Base-by-base conservation (phyloP, 2,113 vertebrate species). In the Vidua chalybeata region DNA sequence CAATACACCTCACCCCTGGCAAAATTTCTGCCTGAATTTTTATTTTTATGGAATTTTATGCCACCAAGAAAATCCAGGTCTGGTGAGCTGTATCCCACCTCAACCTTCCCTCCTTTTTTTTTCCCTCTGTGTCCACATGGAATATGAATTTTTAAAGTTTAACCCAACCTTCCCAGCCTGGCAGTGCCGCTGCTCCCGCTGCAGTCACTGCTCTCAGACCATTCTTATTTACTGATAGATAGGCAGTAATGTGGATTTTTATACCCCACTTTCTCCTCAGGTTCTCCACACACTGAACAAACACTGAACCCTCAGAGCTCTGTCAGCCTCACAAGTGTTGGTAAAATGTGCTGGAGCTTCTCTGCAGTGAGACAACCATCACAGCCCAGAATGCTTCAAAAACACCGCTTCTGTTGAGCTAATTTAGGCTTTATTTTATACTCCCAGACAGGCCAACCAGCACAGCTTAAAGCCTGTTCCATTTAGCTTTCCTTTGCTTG, bases 191-290 rank as follows among this genome's bases (percentile, higher is more conserved):
- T 26, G 24, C 48, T 41, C 62, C 26, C 48, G 21, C 30, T 11
- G 61, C 23, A 30, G n/a, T 15, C n/a, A 7, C 16, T 19, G 2
- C 11, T 11, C 41, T 56, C 68, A n/a, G 15, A 43, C 28, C 31
- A 9, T 21, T 45, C 49, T 19, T 7, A n/a, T 11, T 61, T 37
- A 15, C 30, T 55, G 23, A 14, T 0, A 7, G 23, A 14, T 0
- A 7, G 43, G 51, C 74, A 90, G 11, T 1, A 33, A 27, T 4
- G 28, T 35, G 8, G 12, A 6, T 17, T 81, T 73, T 51, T 21
- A 35, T 1, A 46, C 7, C 43, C 35, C 30, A 2, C 43, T 66
- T 77, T 35, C n/a, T 67, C 10, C 68, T 28, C 35, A 52, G 28
- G 2, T n/a, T 69, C 71, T 37, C 58, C 63, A 45, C 5, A 6